Conservation (phyloP, 2,113 vertebrate species). For the Zosterops hypoxanthus region DNA sequence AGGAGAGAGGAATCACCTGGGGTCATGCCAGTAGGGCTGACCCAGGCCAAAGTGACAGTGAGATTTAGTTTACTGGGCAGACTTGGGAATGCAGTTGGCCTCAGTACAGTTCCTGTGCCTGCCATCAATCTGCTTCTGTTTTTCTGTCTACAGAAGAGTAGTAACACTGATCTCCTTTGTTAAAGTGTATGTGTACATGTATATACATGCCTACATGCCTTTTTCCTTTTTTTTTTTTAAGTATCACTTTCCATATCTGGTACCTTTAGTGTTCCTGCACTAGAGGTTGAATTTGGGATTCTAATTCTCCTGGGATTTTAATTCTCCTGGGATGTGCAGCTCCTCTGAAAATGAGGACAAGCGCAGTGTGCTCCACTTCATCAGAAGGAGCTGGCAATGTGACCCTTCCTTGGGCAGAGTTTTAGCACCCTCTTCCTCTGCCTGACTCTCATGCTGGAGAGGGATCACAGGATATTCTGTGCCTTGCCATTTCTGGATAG, state of each 20-base stretch:
- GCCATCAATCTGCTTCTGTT: neutral
- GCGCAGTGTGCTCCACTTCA: constrained; percentile 5
- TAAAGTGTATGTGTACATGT: neutral
- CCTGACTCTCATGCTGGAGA: neutral
- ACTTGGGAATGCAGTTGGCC: neutral
- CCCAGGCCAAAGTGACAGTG: neutral
- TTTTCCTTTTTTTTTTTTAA: neutral
- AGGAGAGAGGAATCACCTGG: neutral
- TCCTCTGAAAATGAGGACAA: constrained; percentile 19
- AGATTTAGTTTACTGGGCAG: neutral
- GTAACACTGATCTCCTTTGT: neutral
- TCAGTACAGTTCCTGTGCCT: neutral
- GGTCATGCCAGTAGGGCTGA: neutral
- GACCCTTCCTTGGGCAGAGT: neutral
- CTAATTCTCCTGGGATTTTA: neutral
- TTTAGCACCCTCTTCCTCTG: constrained; percentile 6
- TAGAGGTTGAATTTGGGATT: neutral
- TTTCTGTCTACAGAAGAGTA: neutral
- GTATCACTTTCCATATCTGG: neutral
- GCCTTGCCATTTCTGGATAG: constrained; percentile 19
- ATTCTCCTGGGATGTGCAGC: neutral
- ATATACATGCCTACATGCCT: neutral
- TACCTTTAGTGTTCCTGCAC: neutral
- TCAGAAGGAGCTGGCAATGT: constrained; percentile 23
- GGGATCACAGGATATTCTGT: constrained; percentile 25